phyloP scores from a whole-genome alignment of 2,797 vertebrate species.

The Gallinago nigripennis region DNA sequence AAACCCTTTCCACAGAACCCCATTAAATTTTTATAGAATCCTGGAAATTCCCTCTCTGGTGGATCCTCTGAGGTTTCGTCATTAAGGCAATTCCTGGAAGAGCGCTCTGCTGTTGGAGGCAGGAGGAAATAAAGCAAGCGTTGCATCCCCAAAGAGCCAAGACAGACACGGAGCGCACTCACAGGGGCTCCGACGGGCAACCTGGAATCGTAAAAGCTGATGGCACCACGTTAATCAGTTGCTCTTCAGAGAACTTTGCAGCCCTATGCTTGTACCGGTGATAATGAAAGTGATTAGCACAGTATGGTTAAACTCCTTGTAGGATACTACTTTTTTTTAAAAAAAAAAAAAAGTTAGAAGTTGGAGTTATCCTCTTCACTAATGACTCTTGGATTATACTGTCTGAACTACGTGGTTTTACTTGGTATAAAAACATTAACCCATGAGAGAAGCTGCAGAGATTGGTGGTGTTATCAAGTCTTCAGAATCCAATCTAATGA shows the following conservation, averaged over 20 bases:
- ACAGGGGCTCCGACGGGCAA: not conserved
- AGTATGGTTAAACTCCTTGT: not conserved
- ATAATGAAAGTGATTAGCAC: slow-evolving; percentile 2
- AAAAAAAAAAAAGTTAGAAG: not conserved
- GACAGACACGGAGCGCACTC: not conserved
- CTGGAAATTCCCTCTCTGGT: not conserved
- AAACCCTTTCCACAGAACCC: not conserved
- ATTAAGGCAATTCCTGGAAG: slow-evolving; percentile 1
- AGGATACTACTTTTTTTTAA: not conserved
- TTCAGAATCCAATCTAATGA: too few relatives aligned
- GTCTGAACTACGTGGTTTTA: not conserved
- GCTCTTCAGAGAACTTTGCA: slow-evolving; percentile 29
- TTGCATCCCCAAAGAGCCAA: not conserved
- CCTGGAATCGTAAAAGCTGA: not conserved
- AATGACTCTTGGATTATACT: not conserved
- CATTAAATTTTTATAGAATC: not conserved
- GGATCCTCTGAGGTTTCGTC: not conserved
- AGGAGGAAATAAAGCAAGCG: not conserved
- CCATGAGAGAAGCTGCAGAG: not conserved
- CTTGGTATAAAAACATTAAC: not conserved
- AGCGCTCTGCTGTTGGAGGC: not conserved
- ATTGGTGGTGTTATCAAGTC: not conserved
- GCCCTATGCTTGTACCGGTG: not conserved
- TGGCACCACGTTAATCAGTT: not conserved
- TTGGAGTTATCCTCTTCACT: not conserved